Percentiles rank a stretch among this genome's conserved stretches.
Evolutionary conservation across 2,888 invertebrate species (phyloP).

Genomic region (Piscicola geometra): DNA sequence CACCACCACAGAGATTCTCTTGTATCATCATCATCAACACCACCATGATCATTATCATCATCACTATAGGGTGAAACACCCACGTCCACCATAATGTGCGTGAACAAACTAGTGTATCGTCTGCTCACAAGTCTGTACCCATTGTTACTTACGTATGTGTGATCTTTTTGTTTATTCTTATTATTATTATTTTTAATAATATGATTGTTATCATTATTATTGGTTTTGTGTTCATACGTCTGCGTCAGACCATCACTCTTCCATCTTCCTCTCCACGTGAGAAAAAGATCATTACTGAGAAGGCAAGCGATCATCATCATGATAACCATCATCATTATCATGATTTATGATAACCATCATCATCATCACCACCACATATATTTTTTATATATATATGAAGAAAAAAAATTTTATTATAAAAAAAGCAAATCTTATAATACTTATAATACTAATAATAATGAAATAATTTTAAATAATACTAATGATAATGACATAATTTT

Average conservation of each 20-base stretch:
- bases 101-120: not conserved
- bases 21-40: not conserved
- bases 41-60: not conserved
- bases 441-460: no score
- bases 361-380: no score
- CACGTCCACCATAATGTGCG: not conserved
- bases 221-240: not conserved
- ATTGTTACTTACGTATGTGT: not conserved
- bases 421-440: no score
- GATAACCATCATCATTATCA: not conserved
- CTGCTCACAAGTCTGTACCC: not conserved
- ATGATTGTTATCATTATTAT: conserved; percentile 3
- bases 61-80: not conserved
- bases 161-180: not conserved
- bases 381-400: no score
- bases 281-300: conserved; percentile 1
- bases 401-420: no score
- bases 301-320: not conserved
- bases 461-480: no score
- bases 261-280: not conserved
- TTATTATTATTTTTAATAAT: conserved; percentile 5
- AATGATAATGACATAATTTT: no score
- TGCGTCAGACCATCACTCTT: not conserved
- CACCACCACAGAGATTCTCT: not conserved
- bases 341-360: not conserved